Percentiles rank a stretch among this genome's conserved stretches.
phyloP scores from a whole-genome alignment of 2,888 invertebrate species.

The Chrysina gloriosa region DNA sequence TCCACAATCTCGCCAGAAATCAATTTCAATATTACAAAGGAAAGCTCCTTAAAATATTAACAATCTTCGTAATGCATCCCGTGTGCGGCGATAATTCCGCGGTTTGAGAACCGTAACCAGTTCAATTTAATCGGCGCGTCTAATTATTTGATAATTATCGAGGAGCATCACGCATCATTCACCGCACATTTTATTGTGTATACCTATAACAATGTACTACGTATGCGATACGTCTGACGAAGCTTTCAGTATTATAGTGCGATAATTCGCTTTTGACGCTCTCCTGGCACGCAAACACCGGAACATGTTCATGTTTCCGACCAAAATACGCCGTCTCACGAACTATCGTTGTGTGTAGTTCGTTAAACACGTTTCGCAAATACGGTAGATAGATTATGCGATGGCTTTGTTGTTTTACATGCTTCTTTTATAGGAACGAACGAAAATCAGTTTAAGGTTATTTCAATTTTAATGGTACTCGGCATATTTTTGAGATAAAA shows the following conservation, averaged over 20 bases:
- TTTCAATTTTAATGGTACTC: too few species aligned
- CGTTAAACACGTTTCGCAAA: not conserved
- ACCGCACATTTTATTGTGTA: constrained; percentile 14
- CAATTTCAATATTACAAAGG: not conserved
- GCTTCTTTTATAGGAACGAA: not conserved
- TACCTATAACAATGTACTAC: not conserved
- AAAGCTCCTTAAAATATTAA: not conserved
- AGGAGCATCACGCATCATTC: constrained; percentile 28
- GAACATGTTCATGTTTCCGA: constrained; percentile 44
- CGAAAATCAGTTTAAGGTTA: too few species aligned
- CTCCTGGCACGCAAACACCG: constrained; percentile 45
- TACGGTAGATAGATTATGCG: not conserved
- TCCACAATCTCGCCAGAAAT: not conserved
- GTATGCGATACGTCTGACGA: constrained; percentile 12
- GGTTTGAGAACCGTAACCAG: constrained; percentile 4
- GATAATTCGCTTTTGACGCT: constrained; percentile 32
- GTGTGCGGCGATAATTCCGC: constrained; percentile 9
- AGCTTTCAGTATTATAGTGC: constrained; percentile 21
- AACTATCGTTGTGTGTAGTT: constrained; percentile 3
- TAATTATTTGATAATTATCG: constrained; percentile 31
- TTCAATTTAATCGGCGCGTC: constrained; percentile 1
- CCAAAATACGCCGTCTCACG: constrained; percentile 29
- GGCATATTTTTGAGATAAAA: too few species aligned
- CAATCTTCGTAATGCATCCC: constrained; percentile 10
- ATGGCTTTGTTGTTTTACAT: not conserved